Evolutionary conservation across 2,888 invertebrate genomes (phyloP).

Genomic region (Blastobasis lacticolella): DNA sequence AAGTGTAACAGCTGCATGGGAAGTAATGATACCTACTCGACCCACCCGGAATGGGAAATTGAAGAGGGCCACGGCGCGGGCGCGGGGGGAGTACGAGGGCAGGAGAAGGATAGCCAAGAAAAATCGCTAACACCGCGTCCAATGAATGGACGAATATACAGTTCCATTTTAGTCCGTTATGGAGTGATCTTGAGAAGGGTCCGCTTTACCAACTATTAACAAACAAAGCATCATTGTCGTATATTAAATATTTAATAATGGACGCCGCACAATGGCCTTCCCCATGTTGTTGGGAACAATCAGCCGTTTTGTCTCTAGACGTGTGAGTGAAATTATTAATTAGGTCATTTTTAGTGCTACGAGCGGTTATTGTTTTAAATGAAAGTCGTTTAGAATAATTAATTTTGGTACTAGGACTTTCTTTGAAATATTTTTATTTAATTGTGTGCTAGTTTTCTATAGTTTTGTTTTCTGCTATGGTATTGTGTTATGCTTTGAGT

Average conservation of each 20-base stretch:
- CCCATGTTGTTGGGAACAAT: background rate
- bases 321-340: too few relatives aligned
- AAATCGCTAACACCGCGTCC: slow-evolving; percentile 33
- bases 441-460: too few relatives aligned
- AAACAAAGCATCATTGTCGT: slow-evolving; percentile 39
- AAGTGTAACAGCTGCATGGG: slow-evolving; percentile 65
- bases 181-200: slow-evolving; percentile 36
- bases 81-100: slow-evolving; percentile 35
- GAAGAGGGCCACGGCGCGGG: slow-evolving; percentile 30
- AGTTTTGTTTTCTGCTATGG: too few relatives aligned
- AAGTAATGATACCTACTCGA: slow-evolving; percentile 51
- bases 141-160: slow-evolving; percentile 35
- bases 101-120: slow-evolving; percentile 34
- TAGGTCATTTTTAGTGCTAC: too few relatives aligned
- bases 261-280: slow-evolving; percentile 19
- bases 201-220: slow-evolving; percentile 14
- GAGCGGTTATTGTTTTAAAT: too few relatives aligned
- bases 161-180: slow-evolving; percentile 17
- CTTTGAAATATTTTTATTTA: too few relatives aligned
- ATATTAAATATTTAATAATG: slow-evolving; percentile 33
- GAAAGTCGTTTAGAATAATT: too few relatives aligned
- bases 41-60: slow-evolving; percentile 43
- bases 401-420: too few relatives aligned
- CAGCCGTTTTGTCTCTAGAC: too few relatives aligned
- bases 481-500: too few relatives aligned